A percentile compares a stretch with the other conserved stretches of the same genome.
phyloP scores from a whole-genome alignment of 2,888 invertebrate species.

The Atherix ibis region DNA sequence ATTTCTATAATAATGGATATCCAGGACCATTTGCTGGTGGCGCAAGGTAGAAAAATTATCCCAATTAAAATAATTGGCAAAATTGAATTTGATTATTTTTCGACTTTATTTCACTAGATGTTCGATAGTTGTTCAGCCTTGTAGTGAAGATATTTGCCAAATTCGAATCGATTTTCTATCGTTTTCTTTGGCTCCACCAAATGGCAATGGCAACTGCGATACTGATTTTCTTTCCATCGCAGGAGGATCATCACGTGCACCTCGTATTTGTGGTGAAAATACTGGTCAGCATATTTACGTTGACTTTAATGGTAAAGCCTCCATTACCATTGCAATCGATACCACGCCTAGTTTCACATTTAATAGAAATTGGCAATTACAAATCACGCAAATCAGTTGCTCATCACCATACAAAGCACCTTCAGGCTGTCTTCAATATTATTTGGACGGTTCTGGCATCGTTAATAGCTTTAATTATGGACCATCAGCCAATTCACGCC shows the following conservation, averaged over 20 bases:
- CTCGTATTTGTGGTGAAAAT: constrained; percentile 64
- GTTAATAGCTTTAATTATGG: constrained; percentile 66
- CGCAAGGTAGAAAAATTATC: constrained; percentile 19
- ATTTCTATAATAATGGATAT: constrained; percentile 64
- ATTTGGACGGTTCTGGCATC: constrained; percentile 42
- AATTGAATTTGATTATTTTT: not conserved
- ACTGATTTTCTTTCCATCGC: constrained; percentile 54
- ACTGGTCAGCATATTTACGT: constrained; percentile 64
- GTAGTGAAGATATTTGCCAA: constrained; percentile 41
- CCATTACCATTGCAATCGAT: constrained; percentile 51
- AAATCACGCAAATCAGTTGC: constrained; percentile 56
- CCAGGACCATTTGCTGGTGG: constrained; percentile 55
- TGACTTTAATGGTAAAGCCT: constrained; percentile 50
- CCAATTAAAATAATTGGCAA: not conserved
- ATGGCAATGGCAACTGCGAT: constrained; percentile 52
- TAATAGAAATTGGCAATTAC: constrained; percentile 58
- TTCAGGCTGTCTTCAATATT: constrained; percentile 63
- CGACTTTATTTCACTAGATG: constrained; percentile 34
- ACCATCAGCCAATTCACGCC: constrained; percentile 40
- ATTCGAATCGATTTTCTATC: constrained; percentile 63
- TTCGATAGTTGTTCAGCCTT: constrained; percentile 51
- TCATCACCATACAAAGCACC: constrained; percentile 56
- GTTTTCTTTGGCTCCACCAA: constrained; percentile 54
- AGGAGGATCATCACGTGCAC: constrained; percentile 51
- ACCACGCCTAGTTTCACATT: constrained; percentile 44